Evolutionary conservation across 2,797 vertebrate species (phyloP).

Genomic region (Acanthis flammea): DNA sequence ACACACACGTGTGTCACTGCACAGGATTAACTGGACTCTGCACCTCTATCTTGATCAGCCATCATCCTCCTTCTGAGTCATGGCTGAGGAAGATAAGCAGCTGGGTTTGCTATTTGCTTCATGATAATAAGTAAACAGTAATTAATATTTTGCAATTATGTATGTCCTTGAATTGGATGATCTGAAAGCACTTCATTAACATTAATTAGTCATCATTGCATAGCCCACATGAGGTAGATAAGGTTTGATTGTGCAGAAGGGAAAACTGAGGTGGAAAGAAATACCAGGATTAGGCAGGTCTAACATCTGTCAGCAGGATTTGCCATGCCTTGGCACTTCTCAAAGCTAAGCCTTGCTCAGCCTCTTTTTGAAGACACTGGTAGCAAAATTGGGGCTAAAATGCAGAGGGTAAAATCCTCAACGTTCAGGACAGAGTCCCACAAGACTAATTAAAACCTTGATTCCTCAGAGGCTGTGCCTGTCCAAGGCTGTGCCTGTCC

Average conservation of each 20-base stretch:
- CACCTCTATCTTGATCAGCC: not conserved
- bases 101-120: not conserved
- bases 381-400: not conserved
- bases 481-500: not conserved
- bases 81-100: constrained; percentile 13
- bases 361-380: not conserved
- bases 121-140: constrained; percentile 41
- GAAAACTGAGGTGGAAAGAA: not conserved
- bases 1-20: not conserved
- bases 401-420: not conserved
- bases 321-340: not conserved
- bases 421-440: not conserved
- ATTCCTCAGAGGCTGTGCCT: not conserved
- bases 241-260: not conserved
- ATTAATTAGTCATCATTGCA: constrained; percentile 34
- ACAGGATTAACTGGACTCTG: not conserved
- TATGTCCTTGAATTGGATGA: not conserved
- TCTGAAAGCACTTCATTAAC: constrained; percentile 23
- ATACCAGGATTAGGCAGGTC: not conserved
- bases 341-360: not conserved
- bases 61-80: constrained; percentile 28
- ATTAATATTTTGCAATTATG: constrained; percentile 55
- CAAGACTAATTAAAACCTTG: rapidly evolving
- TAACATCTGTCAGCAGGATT: not conserved
- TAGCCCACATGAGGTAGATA: not conserved